phyloP scores from a whole-genome alignment of 1,140 invertebrate genomes.

The Halictus rubicundus region DNA sequence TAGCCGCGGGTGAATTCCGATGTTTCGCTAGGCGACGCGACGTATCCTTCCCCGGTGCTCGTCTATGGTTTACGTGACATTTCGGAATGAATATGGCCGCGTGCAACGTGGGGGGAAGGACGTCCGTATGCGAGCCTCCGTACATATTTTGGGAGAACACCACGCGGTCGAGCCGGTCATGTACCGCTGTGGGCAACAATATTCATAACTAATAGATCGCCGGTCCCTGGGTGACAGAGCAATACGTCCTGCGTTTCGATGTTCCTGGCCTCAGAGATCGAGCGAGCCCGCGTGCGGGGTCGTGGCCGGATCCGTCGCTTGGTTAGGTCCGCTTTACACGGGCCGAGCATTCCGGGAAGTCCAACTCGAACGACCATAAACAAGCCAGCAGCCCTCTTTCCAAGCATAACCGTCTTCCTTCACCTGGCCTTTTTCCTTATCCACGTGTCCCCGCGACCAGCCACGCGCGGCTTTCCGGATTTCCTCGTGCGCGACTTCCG shows the following conservation, averaged over 20 bases:
- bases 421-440: conserved; percentile 37
- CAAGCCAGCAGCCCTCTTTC: conserved; percentile 46
- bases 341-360: conserved; percentile 73
- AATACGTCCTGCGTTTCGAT: conserved; percentile 78
- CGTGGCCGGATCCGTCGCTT: conserved; percentile 67
- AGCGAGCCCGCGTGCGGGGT: conserved; percentile 46
- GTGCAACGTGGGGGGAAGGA: conserved; percentile 51
- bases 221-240: conserved; percentile 77
- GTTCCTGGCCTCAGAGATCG: conserved; percentile 62
- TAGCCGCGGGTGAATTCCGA: not conserved
- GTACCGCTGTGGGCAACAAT: conserved; percentile 79
- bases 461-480: not conserved
- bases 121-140: conserved; percentile 56
- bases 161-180: conserved; percentile 68
- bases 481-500: not conserved
- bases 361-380: conserved; percentile 58
- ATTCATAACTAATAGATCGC: conserved; percentile 80
- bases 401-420: conserved; percentile 43
- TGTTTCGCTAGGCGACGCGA: not conserved
- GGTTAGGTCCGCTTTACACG: conserved; percentile 66
- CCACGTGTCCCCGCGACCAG: not conserved
- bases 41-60: conserved; percentile 14
- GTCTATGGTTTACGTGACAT: conserved; percentile 73
- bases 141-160: conserved; percentile 76
- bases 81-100: conserved; percentile 71